Evolutionary conservation across 2,113 vertebrate species (phyloP), one percentile per base, ranked within the genome.

Genomic region (Panthera tigris): DNA sequence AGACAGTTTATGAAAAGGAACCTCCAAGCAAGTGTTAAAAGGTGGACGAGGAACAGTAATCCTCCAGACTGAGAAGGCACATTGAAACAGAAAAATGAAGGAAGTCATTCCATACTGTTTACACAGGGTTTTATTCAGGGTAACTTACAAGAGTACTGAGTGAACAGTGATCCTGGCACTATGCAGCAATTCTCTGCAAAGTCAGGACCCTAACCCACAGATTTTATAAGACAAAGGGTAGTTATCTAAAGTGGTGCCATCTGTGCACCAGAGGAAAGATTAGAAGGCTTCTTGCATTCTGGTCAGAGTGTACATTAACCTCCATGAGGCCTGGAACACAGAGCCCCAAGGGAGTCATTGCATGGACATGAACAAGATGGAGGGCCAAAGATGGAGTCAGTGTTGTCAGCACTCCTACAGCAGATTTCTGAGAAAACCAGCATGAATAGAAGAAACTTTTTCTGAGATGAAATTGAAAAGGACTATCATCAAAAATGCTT

Each of bases 401-500:
- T 29, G 41, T 29, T 76, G 25, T 76, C 73, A 76, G 73, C 39
- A 29, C 73, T 45, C 39, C 73, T 45, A 45, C 13, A 45, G n/a
- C 81, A 92, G 41, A 74, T 68, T 85, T 79, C 66, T 66, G 33
- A 74, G 82, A 50, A 94, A 95, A 86, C 27, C 45, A 82, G 33
- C 19, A 76, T n/a, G 48, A 39, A 61, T 52, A 68, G 16, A n/a
- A 81, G 57, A 66, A 68, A 73, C n/a, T 68, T 90, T 85, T 86
- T 21, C 52, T 80, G 84, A 74, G 45, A 57, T 19, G 55, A 94
- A 88, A 73, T 41, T 50, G 33, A 84, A 85, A 11, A 21, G 12
- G 61, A 45, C 8, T 85, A 39, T 84, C 41, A 36, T 41, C 89
- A 41, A 90, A 85, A 97, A 83, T 85, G 13, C 33, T 96, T 94